phyloP scores from a whole-genome alignment of 2,888 invertebrate genomes.

The Tridacna gigas region DNA sequence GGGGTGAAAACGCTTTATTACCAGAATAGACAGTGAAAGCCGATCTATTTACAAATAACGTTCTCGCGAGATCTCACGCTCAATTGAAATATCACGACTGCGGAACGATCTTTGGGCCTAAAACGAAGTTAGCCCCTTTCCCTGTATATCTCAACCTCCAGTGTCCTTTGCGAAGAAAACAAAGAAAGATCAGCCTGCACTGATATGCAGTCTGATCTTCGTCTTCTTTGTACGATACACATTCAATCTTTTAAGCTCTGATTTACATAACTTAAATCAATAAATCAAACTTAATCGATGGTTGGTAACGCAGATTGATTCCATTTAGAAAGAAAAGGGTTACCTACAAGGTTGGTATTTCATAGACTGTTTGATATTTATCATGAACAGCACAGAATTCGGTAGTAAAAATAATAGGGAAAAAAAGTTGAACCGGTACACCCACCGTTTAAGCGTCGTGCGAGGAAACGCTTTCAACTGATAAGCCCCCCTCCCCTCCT shows the following conservation, averaged over 20 bases:
- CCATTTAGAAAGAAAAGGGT: background rate
- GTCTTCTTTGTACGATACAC: too few relatives aligned
- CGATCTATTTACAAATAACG: constrained; percentile 33
- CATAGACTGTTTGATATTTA: constrained; percentile 16
- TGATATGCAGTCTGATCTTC: too few relatives aligned
- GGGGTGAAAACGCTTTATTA: constrained; percentile 13
- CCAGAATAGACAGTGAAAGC: constrained; percentile 15
- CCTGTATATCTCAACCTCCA: too few relatives aligned
- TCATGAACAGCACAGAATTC: background rate
- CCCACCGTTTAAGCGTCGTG: background rate
- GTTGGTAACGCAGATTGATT: too few relatives aligned
- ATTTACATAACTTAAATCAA: too few relatives aligned
- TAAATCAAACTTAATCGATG: too few relatives aligned
- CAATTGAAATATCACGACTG: constrained; percentile 31
- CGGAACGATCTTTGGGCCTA: constrained; percentile 25
- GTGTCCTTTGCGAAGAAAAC: too few relatives aligned
- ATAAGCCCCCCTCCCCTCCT: background rate
- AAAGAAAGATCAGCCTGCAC: too few relatives aligned
- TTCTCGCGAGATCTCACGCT: constrained; percentile 34
- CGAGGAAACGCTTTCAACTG: background rate
- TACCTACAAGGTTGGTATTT: constrained; percentile 3
- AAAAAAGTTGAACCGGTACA: background rate
- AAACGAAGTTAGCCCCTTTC: background rate
- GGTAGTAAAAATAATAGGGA: constrained; percentile 16
- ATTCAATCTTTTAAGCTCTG: too few relatives aligned